Base-by-base conservation (phyloP, 2,113 vertebrate species). In the Tringa solitaria region DNA sequence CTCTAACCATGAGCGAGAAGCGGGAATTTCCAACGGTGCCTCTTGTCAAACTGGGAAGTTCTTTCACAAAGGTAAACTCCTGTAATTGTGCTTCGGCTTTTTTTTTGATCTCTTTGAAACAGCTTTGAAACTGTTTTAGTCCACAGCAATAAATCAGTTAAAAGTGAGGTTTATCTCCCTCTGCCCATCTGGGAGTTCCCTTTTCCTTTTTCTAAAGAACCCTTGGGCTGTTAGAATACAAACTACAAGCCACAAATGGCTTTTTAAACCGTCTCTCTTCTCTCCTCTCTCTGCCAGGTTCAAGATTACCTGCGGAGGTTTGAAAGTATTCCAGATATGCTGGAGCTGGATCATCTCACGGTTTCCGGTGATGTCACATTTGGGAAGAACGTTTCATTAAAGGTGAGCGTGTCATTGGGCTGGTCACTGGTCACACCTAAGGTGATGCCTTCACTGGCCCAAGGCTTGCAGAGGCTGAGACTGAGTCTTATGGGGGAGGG, bases 331-430 rank as follows among this genome's bases (percentile, higher is more conserved):
- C 99, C 99, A 9, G 99, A 99, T 95, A 99, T 99, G 98, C 98
- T 99, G 97, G 99, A 99, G 98, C 97, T 99, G 90, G 99, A 99
- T 98, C 99, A 99, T 96, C 99, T 99, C 78, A 99, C 99, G 0
- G 99, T 99, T 87, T 99, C 99, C 28, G 99, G 99, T 94, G 99
- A 99, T 76, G 99, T 99, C 93, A 99, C 99, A 12, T 99, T 99
- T 90, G 99, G 99, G 80, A 99, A 99, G 94, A 99, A 99, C 8
- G 99, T 99, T 85, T 99, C 98, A 18, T 97, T 99, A 93, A 99
- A 99, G 99, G 99, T 99, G 65, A 97, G 97, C 91, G 76, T 86
- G 72, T 50, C 28, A 17, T 2, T 17, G 32, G 51, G 23, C 75
- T 92, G 64, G 45, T 65, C 27, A 19, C 6, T 20, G 27, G 19